Percentiles rank a stretch among this genome's conserved stretches.
phyloP scores from a whole-genome alignment of 1,140 invertebrate genomes.

The Heliothis subflexa region DNA sequence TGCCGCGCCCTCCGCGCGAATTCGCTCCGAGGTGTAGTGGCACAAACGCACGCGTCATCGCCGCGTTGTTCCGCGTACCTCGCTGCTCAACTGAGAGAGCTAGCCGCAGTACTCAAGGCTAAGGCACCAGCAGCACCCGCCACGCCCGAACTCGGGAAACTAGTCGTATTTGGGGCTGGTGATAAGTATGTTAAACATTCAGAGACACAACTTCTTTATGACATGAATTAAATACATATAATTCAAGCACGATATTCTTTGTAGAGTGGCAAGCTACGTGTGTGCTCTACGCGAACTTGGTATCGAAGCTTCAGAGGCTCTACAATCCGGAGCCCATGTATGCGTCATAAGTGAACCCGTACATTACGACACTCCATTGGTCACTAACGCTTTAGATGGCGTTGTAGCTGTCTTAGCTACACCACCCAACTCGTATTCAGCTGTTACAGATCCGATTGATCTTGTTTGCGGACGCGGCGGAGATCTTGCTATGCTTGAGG shows the following conservation, averaged over 20 bases:
- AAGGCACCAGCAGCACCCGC: slow-evolving; percentile 71
- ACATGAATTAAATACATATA: not conserved
- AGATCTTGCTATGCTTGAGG: slow-evolving; percentile 89
- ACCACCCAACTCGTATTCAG: slow-evolving; percentile 92
- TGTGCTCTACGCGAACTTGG: slow-evolving; percentile 85
- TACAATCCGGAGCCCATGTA: slow-evolving; percentile 84
- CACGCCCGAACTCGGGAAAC: slow-evolving; percentile 74
- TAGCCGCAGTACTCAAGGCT: slow-evolving; percentile 75
- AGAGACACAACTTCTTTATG: not conserved
- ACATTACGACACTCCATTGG: slow-evolving; percentile 86
- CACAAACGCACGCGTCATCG: slow-evolving; percentile 91
- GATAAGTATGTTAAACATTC: slow-evolving; percentile 77
- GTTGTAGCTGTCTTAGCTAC: slow-evolving; percentile 91
- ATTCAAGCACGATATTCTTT: slow-evolving; percentile 14
- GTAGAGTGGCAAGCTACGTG: slow-evolving; percentile 85
- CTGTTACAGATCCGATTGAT: slow-evolving; percentile 91
- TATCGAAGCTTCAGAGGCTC: slow-evolving; percentile 73
- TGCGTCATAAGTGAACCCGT: slow-evolving; percentile 88
- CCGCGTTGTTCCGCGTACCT: slow-evolving; percentile 91
- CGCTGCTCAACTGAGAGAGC: slow-evolving; percentile 87
- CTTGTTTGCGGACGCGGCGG: slow-evolving; percentile 90
- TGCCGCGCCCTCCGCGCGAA: slow-evolving; percentile 88
- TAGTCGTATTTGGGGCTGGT: slow-evolving; percentile 86
- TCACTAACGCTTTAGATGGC: slow-evolving; percentile 87
- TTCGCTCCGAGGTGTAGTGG: slow-evolving; percentile 89